Evolutionary conservation across 2,888 invertebrate genomes (phyloP).

Genomic region (Gasteruption jaculator): DNA sequence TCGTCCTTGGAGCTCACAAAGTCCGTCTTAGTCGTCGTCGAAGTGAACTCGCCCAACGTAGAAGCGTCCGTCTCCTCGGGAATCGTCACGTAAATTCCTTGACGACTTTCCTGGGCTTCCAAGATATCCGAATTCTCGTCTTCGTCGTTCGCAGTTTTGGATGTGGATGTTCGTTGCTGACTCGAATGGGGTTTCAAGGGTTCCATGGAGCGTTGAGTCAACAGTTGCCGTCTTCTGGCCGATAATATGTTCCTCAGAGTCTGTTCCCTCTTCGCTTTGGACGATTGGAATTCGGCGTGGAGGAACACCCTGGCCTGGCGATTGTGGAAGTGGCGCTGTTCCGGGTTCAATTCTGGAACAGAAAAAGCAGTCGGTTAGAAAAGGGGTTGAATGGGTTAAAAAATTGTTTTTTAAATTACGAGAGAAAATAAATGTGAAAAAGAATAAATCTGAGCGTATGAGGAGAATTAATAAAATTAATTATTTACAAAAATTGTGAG

Average conservation of each 20-base stretch:
- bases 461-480: too few species aligned
- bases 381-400: too few species aligned
- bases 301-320: slow-evolving; percentile 36
- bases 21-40: slow-evolving; percentile 14
- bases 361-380: too few species aligned
- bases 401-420: too few species aligned
- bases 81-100: slow-evolving; percentile 35
- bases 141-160: slow-evolving; percentile 17
- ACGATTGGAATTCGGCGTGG: slow-evolving; percentile 35
- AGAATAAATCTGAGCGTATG: too few species aligned
- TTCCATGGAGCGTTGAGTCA: slow-evolving; percentile 52
- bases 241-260: slow-evolving; percentile 53
- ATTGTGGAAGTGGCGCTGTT: too few species aligned
- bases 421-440: too few species aligned
- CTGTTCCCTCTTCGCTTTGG: slow-evolving; percentile 42
- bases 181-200: slow-evolving; percentile 17
- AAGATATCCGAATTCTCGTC: slow-evolving; percentile 30
- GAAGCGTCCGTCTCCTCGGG: slow-evolving; percentile 18
- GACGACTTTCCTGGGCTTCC: slow-evolving; percentile 40
- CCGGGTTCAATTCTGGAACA: too few species aligned
- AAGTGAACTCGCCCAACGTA: too few species aligned
- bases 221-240: slow-evolving; percentile 59
- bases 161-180: slow-evolving; percentile 17
- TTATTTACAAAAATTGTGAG: too few species aligned
- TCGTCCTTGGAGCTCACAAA: neutral